Evolutionary conservation across 2,113 vertebrate genomes (phyloP), one percentile per base, ranked within the genome.

Genomic region (Vombatus ursinus): DNA sequence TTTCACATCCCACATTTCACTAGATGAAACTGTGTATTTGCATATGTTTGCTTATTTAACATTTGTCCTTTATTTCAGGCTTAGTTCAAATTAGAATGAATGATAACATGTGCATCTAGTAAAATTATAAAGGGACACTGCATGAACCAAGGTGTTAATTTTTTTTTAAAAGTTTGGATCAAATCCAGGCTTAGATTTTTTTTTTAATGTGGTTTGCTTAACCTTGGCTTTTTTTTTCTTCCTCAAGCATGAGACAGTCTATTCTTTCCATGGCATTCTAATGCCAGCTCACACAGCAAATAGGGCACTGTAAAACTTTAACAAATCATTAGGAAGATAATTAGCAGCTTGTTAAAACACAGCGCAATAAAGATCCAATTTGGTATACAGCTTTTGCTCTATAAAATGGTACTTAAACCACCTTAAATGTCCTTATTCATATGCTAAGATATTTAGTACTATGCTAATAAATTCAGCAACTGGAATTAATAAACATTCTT

Each of bases 321-420:
- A 93, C 84, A 95, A 52, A 44, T 37, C 37, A 95, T 95, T 95
- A 93, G 52, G 52, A 94, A 93, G 47, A 94, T 89, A 96, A 95
- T 95, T 96, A 96, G 16, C 90, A 94, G 90, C 53, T 52, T 96
- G 92, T 94, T 97, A 96, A 94, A 95, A 94, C n/a, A 89, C 7
- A 89, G 52, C 92, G n/a, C 94, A 95, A 24, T 93, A 93, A 94
- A 61, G 28, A 95, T 95, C 92, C 54, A 93, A 50, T 96, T 96
- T 92, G 26, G 7, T 94, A 90, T 94, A 68, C 5, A 93, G 19
- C 26, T 90, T 95, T 96, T 97, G 49, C 51, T 95, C 84, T 94
- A 94, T 97, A 91, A 95, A 93, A 93, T 96, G 89, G 48, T 52
- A 94, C 52, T 94, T 95, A 95, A 92, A 89, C 22, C 23, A 96